Evolutionary conservation across 2,113 vertebrate species (phyloP), one percentile per base, ranked within the genome.

Genomic region (Cephalopterus ornatus): DNA sequence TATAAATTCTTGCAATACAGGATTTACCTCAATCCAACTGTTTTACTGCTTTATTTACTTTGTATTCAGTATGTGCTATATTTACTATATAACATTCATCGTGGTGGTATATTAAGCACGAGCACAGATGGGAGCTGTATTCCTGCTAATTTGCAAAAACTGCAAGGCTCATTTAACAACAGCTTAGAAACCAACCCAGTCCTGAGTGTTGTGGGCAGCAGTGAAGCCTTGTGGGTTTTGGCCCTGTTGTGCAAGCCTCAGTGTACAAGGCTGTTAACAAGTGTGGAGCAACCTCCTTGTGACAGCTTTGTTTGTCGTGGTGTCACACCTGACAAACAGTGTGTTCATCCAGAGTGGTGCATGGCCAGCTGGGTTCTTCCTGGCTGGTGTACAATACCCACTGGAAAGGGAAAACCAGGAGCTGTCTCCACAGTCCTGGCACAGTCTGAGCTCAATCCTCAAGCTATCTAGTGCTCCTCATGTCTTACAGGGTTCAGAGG

Each of bases 391-490:
- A 11, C 59, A 32, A 16, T 20, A 61, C 47, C 22, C 79, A 26
- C 20, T 41, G 62, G 47, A 58, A 63, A 75, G 32, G 41, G 49
- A 32, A 65, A 88, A 37, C 15, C 78, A 56, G 4, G 3, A 41
- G 33, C 56, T 71, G 32, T 37, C n/a, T 24, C 44, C 61, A 5
- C 47, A 44, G 6, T 24, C 37, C 74, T 67, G 66, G 72, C 56
- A 55, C 28, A 6, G 17, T 8, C 17, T 12, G 53, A 71, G 77
- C 77, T 80, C 59, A 37, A 1, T 37, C 52, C 52, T 56, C 49
- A 14, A 58, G 66, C 75, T 33, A 23, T 0, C 0, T 4, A 21
- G 50, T 15, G 2, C n/a, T 65, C 24, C 8, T 42, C 22, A 1
- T 5, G 14, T 52, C 74, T 35, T 23, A 0, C 0, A 1, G 37